Base-by-base conservation (phyloP, 2,113 vertebrate species). In the Diglossa brunneiventris region DNA sequence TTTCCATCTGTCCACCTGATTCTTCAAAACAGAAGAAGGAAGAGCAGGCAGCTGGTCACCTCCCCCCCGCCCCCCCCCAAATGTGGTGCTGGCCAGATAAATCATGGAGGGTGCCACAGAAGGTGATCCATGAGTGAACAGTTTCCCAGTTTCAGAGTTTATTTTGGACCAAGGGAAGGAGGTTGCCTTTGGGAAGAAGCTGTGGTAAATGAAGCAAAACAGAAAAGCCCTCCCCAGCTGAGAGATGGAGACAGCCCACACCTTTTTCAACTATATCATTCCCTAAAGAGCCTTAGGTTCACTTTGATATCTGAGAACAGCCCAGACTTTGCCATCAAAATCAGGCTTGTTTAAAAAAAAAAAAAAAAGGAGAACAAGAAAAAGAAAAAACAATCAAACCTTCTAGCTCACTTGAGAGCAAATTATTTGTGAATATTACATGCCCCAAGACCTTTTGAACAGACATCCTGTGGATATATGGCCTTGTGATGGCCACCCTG, bases 271-370 rank as follows among this genome's bases (percentile, higher is more conserved):
- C 22, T 72, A 0, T 64, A 92, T 75, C 47, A 64, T 11, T 77
- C 56, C 72, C 79, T 83, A 7, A 70, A 93, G 33, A 81, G n/a
- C 33, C 20, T 74, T 53, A 55, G 19, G 21, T 87, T 84, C 11
- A 13, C 85, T 95, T 96, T 89, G 92, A 93, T 93, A 90, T 81
- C 64, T 92, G 92, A 88, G 79, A 72, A 62, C n/a, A 83, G 23
- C 14, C 23, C 39, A 75, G 72, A 67, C 23, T 86, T 69, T 90
- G 39, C 39, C 75, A 83, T n/a, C 37, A 81, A 79, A 95, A 94
- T 66, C 78, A 72, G 9, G 2, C 15, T 62, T 7, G 3, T 13
- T 55, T 23, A n/a, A 67, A 70, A 28, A 72, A 68, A 62, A 44
- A 44, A 15, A 18, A 46, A 28, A 37, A 49, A n/a, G n/a, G 37